Base-by-base conservation (phyloP, 2,113 vertebrate species). In the Silurus glanis region DNA sequence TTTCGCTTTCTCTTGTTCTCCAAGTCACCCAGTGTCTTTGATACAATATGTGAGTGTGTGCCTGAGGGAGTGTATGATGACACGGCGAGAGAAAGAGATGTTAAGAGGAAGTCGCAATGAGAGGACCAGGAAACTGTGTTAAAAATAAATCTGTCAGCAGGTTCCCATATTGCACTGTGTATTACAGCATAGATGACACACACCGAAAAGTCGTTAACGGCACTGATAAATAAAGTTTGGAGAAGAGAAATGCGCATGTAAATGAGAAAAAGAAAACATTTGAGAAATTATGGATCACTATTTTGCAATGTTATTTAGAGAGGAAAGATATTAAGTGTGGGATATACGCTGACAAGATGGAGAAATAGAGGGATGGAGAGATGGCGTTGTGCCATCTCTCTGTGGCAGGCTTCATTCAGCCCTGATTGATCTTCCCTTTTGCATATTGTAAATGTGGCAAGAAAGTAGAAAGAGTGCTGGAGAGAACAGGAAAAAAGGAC, bases 361-460 rank as follows among this genome's bases (percentile, higher is more conserved):
- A 75, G 13, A 83, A 25, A 75, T 71, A 28, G 12, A 56, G 25
- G 45, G 66, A 83, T 1, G 49, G 23, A 72, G 21, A 83, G 51
- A 74, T 55, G 56, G 8, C 47, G 71, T 10, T 0, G 2, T 53
- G 23, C 49, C 23, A 37, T 64, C 75, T 71, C 21, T 58, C 66
- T 69, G 62, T 78, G 79, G 86, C 62, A 72, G 19, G n/a, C 25
- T 69, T 80, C 74, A 83, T 55, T 74, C 64, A 49, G 47, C n/a
- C 10, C 12, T 83, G 69, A 86, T 74, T 83, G 55, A 80, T 83
- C 17, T 86, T 84, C 64, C 64, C 56, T 79, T 85, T 72, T 64
- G 53, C 81, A 71, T 80, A 82, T n/a, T 74, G 25, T 81, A 10
- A 64, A 59, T n/a, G 81, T 81, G 66, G 47, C 28, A 9, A 82